A percentile compares a stretch with the other conserved stretches of the same genome.
Conservation (phyloP, 2,888 invertebrate species). For the Kuschelorhynchus macadamiae region DNA sequence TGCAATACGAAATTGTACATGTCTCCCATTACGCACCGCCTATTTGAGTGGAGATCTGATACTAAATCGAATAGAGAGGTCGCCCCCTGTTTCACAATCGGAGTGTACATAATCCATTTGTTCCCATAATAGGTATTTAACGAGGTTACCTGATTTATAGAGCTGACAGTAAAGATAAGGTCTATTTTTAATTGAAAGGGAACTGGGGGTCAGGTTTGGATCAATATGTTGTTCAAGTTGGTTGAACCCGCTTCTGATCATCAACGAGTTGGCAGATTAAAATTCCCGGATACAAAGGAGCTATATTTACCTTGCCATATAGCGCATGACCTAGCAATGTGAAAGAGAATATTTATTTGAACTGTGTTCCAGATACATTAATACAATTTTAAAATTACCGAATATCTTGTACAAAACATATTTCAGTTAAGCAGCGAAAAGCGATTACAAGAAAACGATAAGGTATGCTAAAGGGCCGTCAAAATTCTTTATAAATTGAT, state of each 20-base stretch:
- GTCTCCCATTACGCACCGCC: conserved; percentile 7
- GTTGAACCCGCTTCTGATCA: conserved; percentile 45
- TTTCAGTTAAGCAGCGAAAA: too few relatives aligned
- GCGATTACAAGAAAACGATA: too few relatives aligned
- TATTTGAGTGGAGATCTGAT: conserved; percentile 22
- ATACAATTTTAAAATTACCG: too few relatives aligned
- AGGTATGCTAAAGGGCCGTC: too few relatives aligned
- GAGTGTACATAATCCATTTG: conserved; percentile 29
- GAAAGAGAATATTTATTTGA: too few relatives aligned
- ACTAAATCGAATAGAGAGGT: conserved; percentile 27
- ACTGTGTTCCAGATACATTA: too few relatives aligned
- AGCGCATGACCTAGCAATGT: conserved; percentile 16
- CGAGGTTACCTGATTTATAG: conserved; percentile 25
- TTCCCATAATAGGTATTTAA: conserved; percentile 14
- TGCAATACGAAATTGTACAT: conserved; percentile 58
- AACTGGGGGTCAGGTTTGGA: conserved; percentile 19
- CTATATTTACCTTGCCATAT: conserved; percentile 25
- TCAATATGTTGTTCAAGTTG: conserved; percentile 36
- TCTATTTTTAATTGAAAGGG: conserved; percentile 42
- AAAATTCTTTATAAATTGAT: too few relatives aligned
- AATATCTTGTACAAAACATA: too few relatives aligned
- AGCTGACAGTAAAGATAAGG: conserved; percentile 17
- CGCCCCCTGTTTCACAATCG: conserved; percentile 24
- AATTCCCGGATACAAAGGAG: conserved; percentile 7
- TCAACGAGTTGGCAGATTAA: conserved; percentile 10